Evolutionary conservation across 1,140 invertebrate species (phyloP).

Genomic region (Tetramorium parvispinum): DNA sequence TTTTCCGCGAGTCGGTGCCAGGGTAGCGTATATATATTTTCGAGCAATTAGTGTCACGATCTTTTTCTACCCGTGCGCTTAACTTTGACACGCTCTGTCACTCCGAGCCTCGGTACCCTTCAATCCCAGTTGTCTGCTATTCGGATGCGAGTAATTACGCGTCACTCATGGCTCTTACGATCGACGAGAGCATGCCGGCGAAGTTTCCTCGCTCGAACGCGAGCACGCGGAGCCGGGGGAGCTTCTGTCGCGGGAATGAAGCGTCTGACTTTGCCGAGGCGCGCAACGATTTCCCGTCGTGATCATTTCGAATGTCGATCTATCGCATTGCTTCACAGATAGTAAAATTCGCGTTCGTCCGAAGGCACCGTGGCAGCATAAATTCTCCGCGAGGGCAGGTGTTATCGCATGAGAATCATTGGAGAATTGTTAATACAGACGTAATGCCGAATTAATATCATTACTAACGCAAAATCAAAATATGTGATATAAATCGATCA

Average conservation of each 20-base stretch:
- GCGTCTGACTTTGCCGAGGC: conserved; percentile 38
- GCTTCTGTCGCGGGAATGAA: conserved; percentile 66
- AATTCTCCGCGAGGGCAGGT: neutral
- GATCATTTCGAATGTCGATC: conserved; percentile 50
- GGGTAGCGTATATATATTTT: conserved; percentile 72
- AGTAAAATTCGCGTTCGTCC: neutral
- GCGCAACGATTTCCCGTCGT: conserved; percentile 40
- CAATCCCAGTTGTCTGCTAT: conserved; percentile 77
- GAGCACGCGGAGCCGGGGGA: conserved; percentile 58
- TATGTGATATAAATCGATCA: neutral
- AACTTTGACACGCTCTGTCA: conserved; percentile 76
- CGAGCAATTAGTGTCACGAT: conserved; percentile 77
- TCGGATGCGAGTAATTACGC: conserved; percentile 77
- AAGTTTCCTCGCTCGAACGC: conserved; percentile 69
- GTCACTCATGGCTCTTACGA: conserved; percentile 77
- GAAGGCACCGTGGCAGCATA: neutral
- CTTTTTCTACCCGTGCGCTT: conserved; percentile 73
- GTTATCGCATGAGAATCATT: neutral
- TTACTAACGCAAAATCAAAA: neutral
- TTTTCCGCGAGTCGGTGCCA: conserved; percentile 59
- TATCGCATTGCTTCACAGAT: conserved; percentile 21
- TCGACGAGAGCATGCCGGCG: conserved; percentile 72
- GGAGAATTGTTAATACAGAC: neutral
- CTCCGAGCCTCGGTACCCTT: conserved; percentile 72
- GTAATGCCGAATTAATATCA: neutral